Base-by-base conservation (phyloP, 2,113 vertebrate genomes). In the Micromys minutus region DNA sequence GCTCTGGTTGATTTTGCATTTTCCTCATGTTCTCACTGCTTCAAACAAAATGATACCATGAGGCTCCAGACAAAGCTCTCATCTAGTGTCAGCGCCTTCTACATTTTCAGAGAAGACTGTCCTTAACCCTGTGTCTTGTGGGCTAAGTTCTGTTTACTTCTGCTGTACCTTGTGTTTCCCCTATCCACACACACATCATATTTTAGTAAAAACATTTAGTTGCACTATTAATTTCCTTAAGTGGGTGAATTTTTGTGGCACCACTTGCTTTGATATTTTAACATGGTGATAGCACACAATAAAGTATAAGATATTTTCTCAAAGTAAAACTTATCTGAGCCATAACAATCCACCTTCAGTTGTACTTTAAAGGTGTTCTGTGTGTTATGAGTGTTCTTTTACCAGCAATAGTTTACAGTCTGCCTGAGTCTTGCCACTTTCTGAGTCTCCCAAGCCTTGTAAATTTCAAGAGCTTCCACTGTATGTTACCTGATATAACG, bases 111-210 rank as follows among this genome's bases (percentile, higher is more conserved):
- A 39, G 39, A 59, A 52, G 36, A n/a, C 3, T 13, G 75, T 59
- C n/a, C 36, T 42, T 57, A 29, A 89, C 26, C 5, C 13, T 61
- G 31, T 0, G 0, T 34, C 24, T 71, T 47, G 22, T 87, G 22
- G 34, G n/a, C 4, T 26, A 87, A 19, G 5, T 17, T 55, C 31
- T 81, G 65, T 59, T 52, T 87, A 36, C 2, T 71, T 34, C 31
- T 24, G 0, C 16, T 36, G 24, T 0, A 22, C 19, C 0, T 24
- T 31, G 22, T 4, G n/a, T 8, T 15, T 65, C 29, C 24, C 6
- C 74, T 36, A 21, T 8, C 36, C 15, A 26, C 7, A 13, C 31
- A 50, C 8, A 21, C 15, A 22, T 21, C 4, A 7, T 6, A 67
- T 55, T 69, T 39, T 69, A 21, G 10, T 39, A 16, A 45, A 80